Base-by-base conservation (phyloP, 2,888 invertebrate genomes). In the Hyposoter didymator region DNA sequence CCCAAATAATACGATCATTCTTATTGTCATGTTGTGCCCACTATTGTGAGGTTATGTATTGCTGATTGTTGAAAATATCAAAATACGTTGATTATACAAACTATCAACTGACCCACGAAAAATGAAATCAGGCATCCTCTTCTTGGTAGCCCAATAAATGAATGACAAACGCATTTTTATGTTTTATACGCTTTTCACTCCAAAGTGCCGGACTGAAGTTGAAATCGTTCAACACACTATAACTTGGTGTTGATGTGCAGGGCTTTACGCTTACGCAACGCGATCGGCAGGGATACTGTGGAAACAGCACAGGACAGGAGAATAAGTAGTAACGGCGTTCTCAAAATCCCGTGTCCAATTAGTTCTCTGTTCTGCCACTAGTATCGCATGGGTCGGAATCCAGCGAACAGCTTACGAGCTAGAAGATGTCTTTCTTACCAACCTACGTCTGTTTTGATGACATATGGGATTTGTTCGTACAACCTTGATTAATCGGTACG, bases 91-190 rank as follows among this genome's bases (percentile, higher is more conserved):
- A 35, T 8, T 17, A 32, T 28, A 14, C 19, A 0, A 28, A 22
- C 1, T 1, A 43, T 19, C 10, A 64, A 74, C 83, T 76, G 47
- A 88, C 88, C 88, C 88, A 78, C 87, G 80, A 66, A 17, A 88
- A 0, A 19, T 17, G 39, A 80, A 82, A 17, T 67, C 81, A 19
- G 66, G 64, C 55, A 79, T 74, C 59, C 19, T 66, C 59, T 74
- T 85, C 22, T 62, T 72, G n/a, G 70, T 69, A 8, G 76, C 78
- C 19, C 62, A 75, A 43, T 72, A 62, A 1, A 74, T 43, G 5
- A 80, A 17, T 35, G 80, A 76, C 52, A 85, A 76, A 72, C 32
- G 72, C 85, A 85, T 85, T 49, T 75, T 64, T 52, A 8, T 17
- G 35, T 55, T 72, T 70, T 43, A 52, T 52, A 5, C 28, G 59